phyloP scores from a whole-genome alignment of 1,140 invertebrate genomes.

The Macrocentrus cingulum region DNA sequence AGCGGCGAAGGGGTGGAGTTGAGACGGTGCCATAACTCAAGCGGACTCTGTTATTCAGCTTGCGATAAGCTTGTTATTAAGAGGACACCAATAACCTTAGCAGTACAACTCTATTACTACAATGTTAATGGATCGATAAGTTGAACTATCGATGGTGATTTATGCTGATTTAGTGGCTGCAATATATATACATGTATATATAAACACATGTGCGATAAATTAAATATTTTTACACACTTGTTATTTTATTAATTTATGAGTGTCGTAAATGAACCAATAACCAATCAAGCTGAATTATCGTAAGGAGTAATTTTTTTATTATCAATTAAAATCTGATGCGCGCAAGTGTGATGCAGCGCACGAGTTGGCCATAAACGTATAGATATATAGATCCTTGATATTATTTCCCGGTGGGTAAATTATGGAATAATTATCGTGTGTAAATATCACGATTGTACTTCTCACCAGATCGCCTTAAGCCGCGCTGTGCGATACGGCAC shows the following conservation, averaged over 20 bases:
- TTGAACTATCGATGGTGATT: slow-evolving; percentile 45
- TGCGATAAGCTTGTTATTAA: slow-evolving; percentile 45
- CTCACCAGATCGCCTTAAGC: background rate
- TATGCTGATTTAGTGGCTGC: slow-evolving; percentile 43
- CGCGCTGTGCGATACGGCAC: too few relatives aligned
- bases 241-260: too few relatives aligned
- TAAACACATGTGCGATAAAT: too few relatives aligned
- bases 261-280: too few relatives aligned
- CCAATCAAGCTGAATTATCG: too few relatives aligned
- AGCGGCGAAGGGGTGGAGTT: slow-evolving; percentile 26
- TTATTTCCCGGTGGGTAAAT: slow-evolving; percentile 19
- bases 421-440: slow-evolving; percentile 25
- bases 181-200: too few relatives aligned
- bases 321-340: too few relatives aligned
- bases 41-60: slow-evolving; percentile 41
- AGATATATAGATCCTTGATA: background rate
- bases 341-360: too few relatives aligned
- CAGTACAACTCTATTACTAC: slow-evolving; percentile 47
- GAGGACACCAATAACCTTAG: slow-evolving; percentile 49
- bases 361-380: too few relatives aligned
- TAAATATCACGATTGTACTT: slow-evolving; percentile 26
- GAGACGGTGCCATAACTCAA: slow-evolving; percentile 42
- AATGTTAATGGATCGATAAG: slow-evolving; percentile 38
- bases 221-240: too few relatives aligned
- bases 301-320: too few relatives aligned